These are phyloP conservation scores for Sarcophaga variegata DNA, from an alignment of 2,888 invertebrate species.

Conservation along the genomic window DNA sequence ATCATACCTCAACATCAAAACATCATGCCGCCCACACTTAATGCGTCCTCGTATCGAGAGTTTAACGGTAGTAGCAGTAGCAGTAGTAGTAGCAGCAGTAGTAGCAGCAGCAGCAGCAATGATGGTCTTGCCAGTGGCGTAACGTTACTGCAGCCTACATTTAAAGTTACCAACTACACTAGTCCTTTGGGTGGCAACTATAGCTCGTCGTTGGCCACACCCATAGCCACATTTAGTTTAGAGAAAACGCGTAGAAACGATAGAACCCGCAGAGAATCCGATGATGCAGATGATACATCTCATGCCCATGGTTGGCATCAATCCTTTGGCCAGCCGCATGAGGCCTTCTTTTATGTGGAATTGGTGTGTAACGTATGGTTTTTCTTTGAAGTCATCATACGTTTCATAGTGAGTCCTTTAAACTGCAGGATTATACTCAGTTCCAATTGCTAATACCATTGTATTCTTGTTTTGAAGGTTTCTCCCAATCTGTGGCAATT, in stretches of 20 bases:
- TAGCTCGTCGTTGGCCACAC: conserved; percentile 93
- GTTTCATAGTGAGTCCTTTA: too few relatives aligned
- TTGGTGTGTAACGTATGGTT: conserved; percentile 99
- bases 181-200: conserved; percentile 82
- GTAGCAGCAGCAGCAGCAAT: neutral
- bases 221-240: conserved; percentile 91
- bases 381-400: conserved; percentile 91
- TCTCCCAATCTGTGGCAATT: conserved; percentile 97
- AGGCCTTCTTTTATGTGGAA: conserved; percentile 98
- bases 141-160: conserved; percentile 72
- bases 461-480: conserved; percentile 88
- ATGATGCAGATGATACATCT: conserved; percentile 68
- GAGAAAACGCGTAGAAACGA: conserved; percentile 64
- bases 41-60: conserved; percentile 89
- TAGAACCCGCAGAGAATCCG: conserved; percentile 62
- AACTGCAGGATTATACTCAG: too few relatives aligned
- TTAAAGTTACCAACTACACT: conserved; percentile 77
- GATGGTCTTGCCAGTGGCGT: neutral
- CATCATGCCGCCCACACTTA: conserved; percentile 68
- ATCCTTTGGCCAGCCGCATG: conserved; percentile 85
- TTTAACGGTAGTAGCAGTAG: conserved; percentile 88
- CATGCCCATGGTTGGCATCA: conserved; percentile 82
- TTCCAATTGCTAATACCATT: conserved; percentile 81
- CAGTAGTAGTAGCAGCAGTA: conserved; percentile 83
- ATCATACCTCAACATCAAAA: conserved; percentile 74